Base-by-base conservation (phyloP, 2,113 vertebrate genomes). In the Odobenus rosmarus region DNA sequence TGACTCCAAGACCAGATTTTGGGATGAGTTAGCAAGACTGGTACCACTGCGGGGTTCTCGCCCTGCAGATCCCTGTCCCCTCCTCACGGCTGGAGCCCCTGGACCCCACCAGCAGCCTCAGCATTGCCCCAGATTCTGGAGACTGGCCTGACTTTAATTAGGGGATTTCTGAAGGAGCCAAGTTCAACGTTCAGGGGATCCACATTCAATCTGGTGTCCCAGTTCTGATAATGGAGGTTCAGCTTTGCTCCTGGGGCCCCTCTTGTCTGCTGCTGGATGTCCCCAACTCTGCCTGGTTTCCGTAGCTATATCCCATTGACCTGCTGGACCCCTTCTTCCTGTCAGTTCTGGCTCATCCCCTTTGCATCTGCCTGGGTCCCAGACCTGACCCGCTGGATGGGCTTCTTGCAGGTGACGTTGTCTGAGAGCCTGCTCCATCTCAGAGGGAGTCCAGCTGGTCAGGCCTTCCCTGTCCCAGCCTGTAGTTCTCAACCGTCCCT, bases 111-210 rank as follows among this genome's bases (percentile, higher is more conserved):
- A 31, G 62, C 4, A 42, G 55, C 6, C 21, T 95, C 36, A 21
- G 46, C 49, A 84, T 11, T 4, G 46, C 53, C 90, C 26, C 51
- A 62, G 77, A 61, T 46, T 51, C 53, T n/a, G 36, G 77, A 24
- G 13, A 33, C 4, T 2, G 14, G 12, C 46, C 55, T 69, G 24
- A 51, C n/a, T 62, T 84, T 23, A 1, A 19, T 21, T 11, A 69
- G 74, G 53, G 46, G 24, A 83, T 94, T 88, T 83, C 71, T 72
- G 64, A 62, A 91, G 51, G 86, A 76, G 33, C 76, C 31, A 79
- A 31, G 33, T 55, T 90, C 67, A 42, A 4, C 4, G 36, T 46
- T 59, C 91, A 51, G 21, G 55, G 28, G 39, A 3, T 14, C 1
- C 18, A 39, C 18, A 26, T 31, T 13, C 1, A 10, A 9, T 24